Conservation (phyloP, 2,113 vertebrate genomes). For the Bambusicola thoracicus region DNA sequence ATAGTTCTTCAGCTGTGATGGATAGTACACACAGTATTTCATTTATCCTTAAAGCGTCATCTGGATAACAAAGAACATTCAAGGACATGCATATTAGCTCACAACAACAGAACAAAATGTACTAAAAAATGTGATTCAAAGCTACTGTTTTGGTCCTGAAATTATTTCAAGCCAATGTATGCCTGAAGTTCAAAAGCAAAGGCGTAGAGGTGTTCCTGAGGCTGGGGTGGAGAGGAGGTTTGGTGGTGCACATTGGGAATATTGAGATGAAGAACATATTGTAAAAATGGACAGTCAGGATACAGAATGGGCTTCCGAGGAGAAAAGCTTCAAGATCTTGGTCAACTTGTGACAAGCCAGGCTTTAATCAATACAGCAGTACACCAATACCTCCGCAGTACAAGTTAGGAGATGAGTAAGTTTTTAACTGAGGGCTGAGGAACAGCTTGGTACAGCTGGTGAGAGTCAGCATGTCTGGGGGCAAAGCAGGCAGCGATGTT, state of each 20-base stretch:
- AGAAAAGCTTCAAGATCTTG: background rate
- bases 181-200: background rate
- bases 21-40: background rate
- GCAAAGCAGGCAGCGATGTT: background rate
- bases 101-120: too few species aligned
- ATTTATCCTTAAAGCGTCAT: background rate
- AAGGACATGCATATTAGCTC: too few species aligned
- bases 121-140: background rate
- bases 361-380: background rate
- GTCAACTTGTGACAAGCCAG: background rate
- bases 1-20: background rate
- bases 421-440: background rate
- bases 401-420: background rate
- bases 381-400: background rate
- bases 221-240: background rate
- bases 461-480: background rate
- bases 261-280: background rate
- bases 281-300: background rate
- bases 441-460: background rate
- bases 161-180: background rate
- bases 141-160: background rate
- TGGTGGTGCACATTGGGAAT: rapidly evolving
- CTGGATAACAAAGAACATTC: background rate
- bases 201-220: background rate
- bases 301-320: background rate